phyloP scores from a whole-genome alignment of 2,113 vertebrate genomes.

The Vombatus ursinus region DNA sequence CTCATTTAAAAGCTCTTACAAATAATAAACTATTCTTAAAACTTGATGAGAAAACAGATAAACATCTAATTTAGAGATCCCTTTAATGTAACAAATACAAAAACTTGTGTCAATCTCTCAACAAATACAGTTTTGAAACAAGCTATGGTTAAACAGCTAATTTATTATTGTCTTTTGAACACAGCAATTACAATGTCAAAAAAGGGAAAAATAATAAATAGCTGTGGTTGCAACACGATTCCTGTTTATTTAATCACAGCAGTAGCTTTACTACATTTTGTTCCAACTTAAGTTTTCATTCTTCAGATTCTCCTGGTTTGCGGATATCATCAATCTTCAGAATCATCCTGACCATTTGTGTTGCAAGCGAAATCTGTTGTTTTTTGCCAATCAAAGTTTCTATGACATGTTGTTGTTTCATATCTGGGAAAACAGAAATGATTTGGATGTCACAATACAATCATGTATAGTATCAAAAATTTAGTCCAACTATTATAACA shows the following conservation, averaged over 20 bases:
- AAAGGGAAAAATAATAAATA: constrained; percentile 77
- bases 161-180: constrained; percentile 70
- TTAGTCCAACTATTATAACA: neutral
- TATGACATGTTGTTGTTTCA: constrained; percentile 97
- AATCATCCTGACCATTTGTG: constrained; percentile 98
- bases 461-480: accelerated
- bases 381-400: constrained; percentile 98
- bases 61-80: neutral
- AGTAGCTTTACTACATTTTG: constrained; percentile 31
- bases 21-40: neutral
- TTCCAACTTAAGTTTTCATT: constrained; percentile 79
- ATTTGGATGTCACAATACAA: neutral
- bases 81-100: constrained; percentile 46
- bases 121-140: neutral
- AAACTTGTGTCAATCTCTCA: neutral
- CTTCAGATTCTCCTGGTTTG: constrained; percentile 93
- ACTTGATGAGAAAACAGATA: neutral
- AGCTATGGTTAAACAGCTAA: constrained; percentile 45
- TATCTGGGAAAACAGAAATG: constrained; percentile 85
- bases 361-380: constrained; percentile 96
- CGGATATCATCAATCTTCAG: constrained; percentile 98
- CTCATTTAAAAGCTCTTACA: neutral
- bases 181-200: constrained; percentile 65
- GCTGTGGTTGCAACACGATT: constrained; percentile 61
- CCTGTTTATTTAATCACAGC: constrained; percentile 65